These are phyloP conservation scores for Dicycla oo DNA, from an alignment of 2,888 invertebrate species.

Conservation along the genomic window DNA sequence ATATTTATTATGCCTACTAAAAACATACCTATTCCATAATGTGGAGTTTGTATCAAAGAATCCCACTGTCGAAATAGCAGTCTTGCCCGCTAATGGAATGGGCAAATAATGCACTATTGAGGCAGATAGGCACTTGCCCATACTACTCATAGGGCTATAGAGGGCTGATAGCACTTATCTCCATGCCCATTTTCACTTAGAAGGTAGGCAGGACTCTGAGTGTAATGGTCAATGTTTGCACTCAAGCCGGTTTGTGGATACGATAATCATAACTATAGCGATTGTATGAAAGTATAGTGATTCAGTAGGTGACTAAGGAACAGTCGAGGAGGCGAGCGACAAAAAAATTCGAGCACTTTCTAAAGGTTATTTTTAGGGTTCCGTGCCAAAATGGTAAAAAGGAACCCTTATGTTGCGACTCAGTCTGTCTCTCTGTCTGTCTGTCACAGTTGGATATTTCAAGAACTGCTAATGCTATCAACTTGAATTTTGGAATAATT, in stretches of 20 bases:
- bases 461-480: too few relatives aligned
- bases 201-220: constrained; percentile 25
- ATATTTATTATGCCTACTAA: too few relatives aligned
- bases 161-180: constrained; percentile 58
- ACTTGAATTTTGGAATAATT: too few relatives aligned
- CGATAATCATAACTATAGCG: not conserved
- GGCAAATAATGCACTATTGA: constrained; percentile 66
- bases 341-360: too few relatives aligned
- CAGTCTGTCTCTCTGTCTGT: too few relatives aligned
- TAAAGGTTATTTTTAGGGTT: too few relatives aligned
- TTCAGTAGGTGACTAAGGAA: too few relatives aligned
- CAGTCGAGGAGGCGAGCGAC: too few relatives aligned
- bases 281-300: not conserved
- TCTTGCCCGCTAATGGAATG: constrained; percentile 75
- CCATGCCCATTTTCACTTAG: constrained; percentile 48
- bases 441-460: too few relatives aligned
- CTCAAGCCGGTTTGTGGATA: constrained; percentile 17
- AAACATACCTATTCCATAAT: constrained; percentile 36
- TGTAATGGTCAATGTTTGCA: constrained; percentile 41
- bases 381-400: too few relatives aligned
- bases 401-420: too few relatives aligned
- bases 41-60: constrained; percentile 61
- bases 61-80: constrained; percentile 69
- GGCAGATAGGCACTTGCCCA: constrained; percentile 32
- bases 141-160: constrained; percentile 16